These are phyloP conservation scores for Platalea minor DNA, from an alignment of 2,797 vertebrate genomes.

Conservation along the genomic window DNA sequence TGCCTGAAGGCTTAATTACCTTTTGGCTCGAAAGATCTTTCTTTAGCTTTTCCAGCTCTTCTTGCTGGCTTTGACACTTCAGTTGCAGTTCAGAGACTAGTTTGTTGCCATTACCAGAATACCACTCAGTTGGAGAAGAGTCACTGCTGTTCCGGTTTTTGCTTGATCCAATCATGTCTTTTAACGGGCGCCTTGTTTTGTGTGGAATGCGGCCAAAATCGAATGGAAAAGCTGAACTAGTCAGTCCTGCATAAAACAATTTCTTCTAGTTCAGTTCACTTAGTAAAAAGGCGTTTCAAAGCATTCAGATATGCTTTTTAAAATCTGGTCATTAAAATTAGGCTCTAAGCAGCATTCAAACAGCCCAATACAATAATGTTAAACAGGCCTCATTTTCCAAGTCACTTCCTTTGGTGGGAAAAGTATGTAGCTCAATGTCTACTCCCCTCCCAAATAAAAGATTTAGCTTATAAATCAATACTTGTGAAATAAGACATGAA, in stretches of 20 bases:
- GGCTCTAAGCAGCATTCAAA: not conserved
- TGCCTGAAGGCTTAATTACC: conserved; percentile 69
- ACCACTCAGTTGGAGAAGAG: conserved; percentile 74
- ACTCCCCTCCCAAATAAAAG: not conserved
- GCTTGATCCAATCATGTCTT: conserved; percentile 78
- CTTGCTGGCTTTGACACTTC: conserved; percentile 86
- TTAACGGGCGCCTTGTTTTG: conserved; percentile 79
- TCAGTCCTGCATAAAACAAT: conserved; percentile 62
- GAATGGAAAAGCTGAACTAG: conserved; percentile 85
- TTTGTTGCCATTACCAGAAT: conserved; percentile 68
- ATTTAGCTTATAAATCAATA: not conserved
- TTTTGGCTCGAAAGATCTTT: conserved; percentile 91
- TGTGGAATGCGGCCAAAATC: conserved; percentile 85
- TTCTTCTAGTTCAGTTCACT: conserved; percentile 9
- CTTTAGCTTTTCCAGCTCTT: conserved; percentile 83
- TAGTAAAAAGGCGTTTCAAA: not conserved
- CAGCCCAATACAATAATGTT: not conserved
- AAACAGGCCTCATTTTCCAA: not conserved
- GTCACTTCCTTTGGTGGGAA: not conserved
- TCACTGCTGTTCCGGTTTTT: conserved; percentile 75
- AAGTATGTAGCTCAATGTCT: not conserved
- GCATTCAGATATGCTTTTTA: not conserved
- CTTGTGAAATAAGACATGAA: not conserved
- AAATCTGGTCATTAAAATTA: not conserved
- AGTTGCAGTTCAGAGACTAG: conserved; percentile 76